Evolutionary conservation across 2,888 invertebrate genomes (phyloP).

Genomic region (Drosophila aldrichi): DNA sequence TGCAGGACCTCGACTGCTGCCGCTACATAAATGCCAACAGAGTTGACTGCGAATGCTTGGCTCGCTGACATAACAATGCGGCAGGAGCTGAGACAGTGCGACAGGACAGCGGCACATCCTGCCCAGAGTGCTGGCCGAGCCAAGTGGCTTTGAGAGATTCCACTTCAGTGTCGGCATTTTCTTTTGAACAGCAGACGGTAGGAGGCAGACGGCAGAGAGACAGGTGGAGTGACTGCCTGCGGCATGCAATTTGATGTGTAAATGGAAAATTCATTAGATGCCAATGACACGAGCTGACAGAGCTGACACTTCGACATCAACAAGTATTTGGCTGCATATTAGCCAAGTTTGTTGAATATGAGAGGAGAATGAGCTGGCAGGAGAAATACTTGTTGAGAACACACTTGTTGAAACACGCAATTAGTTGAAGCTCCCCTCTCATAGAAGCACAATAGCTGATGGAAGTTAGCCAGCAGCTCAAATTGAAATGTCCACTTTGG

Average conservation of each 20-base stretch:
- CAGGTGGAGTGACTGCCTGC: slow-evolving; percentile 6
- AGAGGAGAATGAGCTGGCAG: neutral
- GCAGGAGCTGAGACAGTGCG: slow-evolving; percentile 46
- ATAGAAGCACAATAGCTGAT: neutral
- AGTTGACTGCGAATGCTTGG: slow-evolving; percentile 67
- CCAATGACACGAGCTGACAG: slow-evolving; percentile 17
- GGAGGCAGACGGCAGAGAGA: neutral
- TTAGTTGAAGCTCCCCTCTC: neutral
- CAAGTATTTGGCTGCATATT: neutral
- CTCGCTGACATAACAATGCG: slow-evolving; percentile 65
- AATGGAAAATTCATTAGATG: slow-evolving; percentile 17
- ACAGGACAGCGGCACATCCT: slow-evolving; percentile 39
- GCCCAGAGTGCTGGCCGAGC: slow-evolving; percentile 5
- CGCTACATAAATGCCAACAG: slow-evolving; percentile 71
- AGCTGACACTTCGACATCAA: neutral
- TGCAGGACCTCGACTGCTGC: slow-evolving; percentile 23
- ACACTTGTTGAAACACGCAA: neutral
- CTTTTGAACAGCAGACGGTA: neutral
- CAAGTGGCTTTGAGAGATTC: slow-evolving; percentile 21
- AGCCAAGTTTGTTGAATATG: neutral
- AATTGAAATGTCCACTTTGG: too few relatives aligned
- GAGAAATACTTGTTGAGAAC: neutral
- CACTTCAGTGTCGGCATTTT: slow-evolving; percentile 23
- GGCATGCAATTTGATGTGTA: slow-evolving; percentile 18
- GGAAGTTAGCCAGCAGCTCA: too few relatives aligned